Evolutionary conservation across 2,888 invertebrate species (phyloP), one percentile per base, ranked within the genome.

Genomic region (Electrophaes corylata): DNA sequence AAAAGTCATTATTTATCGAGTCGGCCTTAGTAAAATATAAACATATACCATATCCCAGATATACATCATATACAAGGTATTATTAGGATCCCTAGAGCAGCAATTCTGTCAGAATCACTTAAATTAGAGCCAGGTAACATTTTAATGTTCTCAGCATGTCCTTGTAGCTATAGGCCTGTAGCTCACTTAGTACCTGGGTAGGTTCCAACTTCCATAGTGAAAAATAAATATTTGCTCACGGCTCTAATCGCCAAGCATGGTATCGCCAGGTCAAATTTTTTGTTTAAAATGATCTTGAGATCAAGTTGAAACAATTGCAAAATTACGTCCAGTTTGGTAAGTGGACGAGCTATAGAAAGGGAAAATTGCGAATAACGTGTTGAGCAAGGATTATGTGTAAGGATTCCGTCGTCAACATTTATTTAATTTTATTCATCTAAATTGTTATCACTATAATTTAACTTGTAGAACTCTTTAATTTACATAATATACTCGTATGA

Each of bases 101-200:
- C 76, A 79, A 79, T 75, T 75, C 72, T 66, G 76, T 78, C 76
- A 75, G 76, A 81, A 79, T 80, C 81, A 80, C 83, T 83, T 84
- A 79, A 81, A 81, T 81, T 78, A 79, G 74, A 78, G 69, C 76
- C 75, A 72, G n/a, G n/a, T n/a, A n/a, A n/a, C n/a, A n/a, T n/a
- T n/a, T n/a, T n/a, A n/a, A n/a, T n/a, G n/a, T n/a, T n/a, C n/a
- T n/a, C n/a, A n/a, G n/a, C n/a, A n/a, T n/a, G n/a, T n/a, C n/a
- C n/a, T n/a, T n/a, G n/a, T n/a, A n/a, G n/a, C n/a, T n/a, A n/a
- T n/a, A n/a, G n/a, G n/a, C n/a, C n/a, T n/a, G n/a, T n/a, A n/a
- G n/a, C n/a, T n/a, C n/a, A n/a, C n/a, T n/a, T n/a, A n/a, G n/a
- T n/a, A n/a, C n/a, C n/a, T n/a, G n/a, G n/a, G n/a, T n/a, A n/a